A percentile compares a stretch with the other conserved stretches of the same genome.
Conservation (phyloP, 2,797 vertebrate species). For the Coregonus suidteri region DNA sequence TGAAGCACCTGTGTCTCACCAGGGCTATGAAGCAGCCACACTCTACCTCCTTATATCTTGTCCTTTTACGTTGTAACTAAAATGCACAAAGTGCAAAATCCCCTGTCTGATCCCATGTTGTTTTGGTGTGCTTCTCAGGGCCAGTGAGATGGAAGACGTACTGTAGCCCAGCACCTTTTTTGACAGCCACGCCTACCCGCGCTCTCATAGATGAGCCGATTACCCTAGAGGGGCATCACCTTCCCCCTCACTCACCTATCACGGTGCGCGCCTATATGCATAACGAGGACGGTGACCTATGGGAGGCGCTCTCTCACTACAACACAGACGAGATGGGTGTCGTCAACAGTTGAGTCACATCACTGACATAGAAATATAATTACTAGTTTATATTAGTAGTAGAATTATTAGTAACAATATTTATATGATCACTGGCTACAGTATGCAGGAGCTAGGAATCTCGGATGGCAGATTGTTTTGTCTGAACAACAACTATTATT, state of each 20-base stretch:
- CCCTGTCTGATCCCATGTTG: neutral
- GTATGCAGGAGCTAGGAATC: neutral
- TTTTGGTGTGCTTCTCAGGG: conserved; percentile 24
- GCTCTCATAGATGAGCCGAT: conserved; percentile 66
- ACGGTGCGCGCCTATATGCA: conserved; percentile 61
- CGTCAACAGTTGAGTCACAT: conserved; percentile 64
- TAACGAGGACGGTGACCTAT: conserved; percentile 68
- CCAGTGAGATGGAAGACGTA: conserved; percentile 44
- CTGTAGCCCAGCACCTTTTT: conserved; percentile 42
- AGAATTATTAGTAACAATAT: no score
- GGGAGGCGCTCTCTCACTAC: conserved; percentile 70
- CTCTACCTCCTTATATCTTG: no score
- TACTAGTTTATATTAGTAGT: no score
- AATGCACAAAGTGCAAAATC: neutral
- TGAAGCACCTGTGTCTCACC: no score
- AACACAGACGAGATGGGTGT: conserved; percentile 51
- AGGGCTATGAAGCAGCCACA: no score
- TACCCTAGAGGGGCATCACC: conserved; percentile 52
- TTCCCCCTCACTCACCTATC: conserved; percentile 56
- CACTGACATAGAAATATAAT: neutral
- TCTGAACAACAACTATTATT: no score
- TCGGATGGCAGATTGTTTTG: neutral
- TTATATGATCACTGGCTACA: no score
- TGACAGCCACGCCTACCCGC: conserved; percentile 58
- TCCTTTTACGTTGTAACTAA: neutral